These are phyloP conservation scores for Rhabdornis inornatus DNA, from an alignment of 2,113 vertebrate species.

Conservation along the genomic window DNA sequence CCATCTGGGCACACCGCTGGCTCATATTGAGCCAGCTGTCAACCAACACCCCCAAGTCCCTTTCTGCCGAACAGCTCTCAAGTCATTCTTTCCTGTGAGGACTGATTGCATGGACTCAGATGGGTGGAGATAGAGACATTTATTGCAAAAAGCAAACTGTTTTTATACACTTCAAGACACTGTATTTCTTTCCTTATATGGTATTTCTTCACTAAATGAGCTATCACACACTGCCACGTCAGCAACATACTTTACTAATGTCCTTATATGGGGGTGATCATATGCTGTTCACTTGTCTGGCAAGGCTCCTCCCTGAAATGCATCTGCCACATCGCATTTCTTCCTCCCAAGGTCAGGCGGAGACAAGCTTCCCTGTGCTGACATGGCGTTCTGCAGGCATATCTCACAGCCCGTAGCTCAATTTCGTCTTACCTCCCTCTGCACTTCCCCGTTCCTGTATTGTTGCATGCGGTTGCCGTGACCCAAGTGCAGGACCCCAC, in stretches of 20 bases:
- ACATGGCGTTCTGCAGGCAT: not conserved
- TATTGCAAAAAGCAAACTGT: not conserved
- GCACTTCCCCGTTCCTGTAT: not conserved
- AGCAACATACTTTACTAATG: not conserved
- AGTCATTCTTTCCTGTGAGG: not conserved
- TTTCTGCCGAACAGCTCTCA: not conserved
- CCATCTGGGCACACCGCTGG: not conserved
- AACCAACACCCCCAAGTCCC: not conserved
- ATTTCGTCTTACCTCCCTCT: not conserved
- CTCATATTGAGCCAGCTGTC: not conserved
- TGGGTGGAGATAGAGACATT: not conserved
- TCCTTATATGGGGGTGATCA: not conserved
- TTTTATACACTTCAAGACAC: not conserved
- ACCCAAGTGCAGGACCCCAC: not conserved
- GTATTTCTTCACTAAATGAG: not conserved
- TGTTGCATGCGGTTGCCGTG: not conserved
- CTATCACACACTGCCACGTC: not conserved
- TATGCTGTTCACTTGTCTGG: not conserved
- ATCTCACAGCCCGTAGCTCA: not conserved
- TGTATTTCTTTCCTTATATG: not conserved
- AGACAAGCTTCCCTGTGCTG: not conserved
- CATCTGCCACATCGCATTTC: not conserved
- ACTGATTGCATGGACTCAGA: not conserved
- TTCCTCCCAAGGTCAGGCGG: not conserved
- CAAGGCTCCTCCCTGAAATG: not conserved